Conservation (phyloP, 2,113 vertebrate species). For the Proteles cristata region DNA sequence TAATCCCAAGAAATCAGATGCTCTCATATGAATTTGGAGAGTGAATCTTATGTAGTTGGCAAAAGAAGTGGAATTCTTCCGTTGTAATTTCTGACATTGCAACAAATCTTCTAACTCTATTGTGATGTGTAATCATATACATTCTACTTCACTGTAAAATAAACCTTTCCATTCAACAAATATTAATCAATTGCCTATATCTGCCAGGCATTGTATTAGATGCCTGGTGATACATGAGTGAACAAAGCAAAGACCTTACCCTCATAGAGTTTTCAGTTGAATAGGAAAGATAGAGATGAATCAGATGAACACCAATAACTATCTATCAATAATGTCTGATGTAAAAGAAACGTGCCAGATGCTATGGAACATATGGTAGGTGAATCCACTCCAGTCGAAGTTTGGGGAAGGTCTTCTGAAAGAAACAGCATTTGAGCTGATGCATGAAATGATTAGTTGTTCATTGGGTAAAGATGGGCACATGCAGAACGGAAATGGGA, state of each 20-base stretch:
- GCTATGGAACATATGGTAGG: too few relatives aligned
- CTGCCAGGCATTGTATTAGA: not conserved
- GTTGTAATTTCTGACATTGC: not conserved
- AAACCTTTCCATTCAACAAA: not conserved
- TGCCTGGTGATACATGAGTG: not conserved
- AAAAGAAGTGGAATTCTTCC: conserved; percentile 24
- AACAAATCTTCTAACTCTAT: not conserved
- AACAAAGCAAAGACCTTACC: not conserved
- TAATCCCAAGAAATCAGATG: not conserved
- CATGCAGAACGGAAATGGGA: not conserved
- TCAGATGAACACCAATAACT: not conserved
- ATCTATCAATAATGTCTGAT: not conserved
- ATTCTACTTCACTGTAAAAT: not conserved
- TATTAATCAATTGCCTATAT: not conserved
- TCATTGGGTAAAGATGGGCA: not conserved
- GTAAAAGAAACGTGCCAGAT: not conserved
- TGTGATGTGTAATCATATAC: not conserved
- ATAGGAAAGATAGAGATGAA: not conserved
- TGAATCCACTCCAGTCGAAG: not conserved
- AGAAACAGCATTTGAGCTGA: not conserved
- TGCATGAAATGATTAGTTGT: not conserved
- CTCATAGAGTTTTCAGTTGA: not conserved
- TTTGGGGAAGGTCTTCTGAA: not conserved
- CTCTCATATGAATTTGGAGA: not conserved
- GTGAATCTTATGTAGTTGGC: not conserved